phyloP scores from a whole-genome alignment of 2,888 invertebrate species.

The Drosophila hamatofila region DNA sequence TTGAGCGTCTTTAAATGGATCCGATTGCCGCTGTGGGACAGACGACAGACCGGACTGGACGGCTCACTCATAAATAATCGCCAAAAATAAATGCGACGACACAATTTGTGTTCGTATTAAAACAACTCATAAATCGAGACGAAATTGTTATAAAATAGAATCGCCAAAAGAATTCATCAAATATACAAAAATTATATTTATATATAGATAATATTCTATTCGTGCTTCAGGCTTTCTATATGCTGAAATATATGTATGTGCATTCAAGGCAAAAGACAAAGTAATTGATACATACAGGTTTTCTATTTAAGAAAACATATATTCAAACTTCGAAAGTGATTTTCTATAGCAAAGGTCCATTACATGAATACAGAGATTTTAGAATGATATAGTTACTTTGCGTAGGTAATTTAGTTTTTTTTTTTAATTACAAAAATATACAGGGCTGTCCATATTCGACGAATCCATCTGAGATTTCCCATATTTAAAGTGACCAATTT shows the following conservation, averaged over 20 bases:
- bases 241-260: not conserved
- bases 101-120: conserved; percentile 72
- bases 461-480: too few relatives aligned
- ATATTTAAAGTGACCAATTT: too few relatives aligned
- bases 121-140: conserved; percentile 72
- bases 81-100: conserved; percentile 74
- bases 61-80: conserved; percentile 69
- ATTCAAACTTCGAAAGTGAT: too few relatives aligned
- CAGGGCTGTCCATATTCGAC: too few relatives aligned
- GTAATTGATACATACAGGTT: too few relatives aligned
- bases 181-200: not conserved
- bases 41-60: conserved; percentile 20
- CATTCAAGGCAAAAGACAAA: too few relatives aligned
- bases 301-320: too few relatives aligned
- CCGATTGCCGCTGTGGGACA: conserved; percentile 69
- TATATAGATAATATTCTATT: not conserved
- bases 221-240: not conserved
- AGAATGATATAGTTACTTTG: too few relatives aligned
- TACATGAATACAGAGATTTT: too few relatives aligned
- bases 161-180: conserved; percentile 68
- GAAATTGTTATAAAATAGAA: conserved; percentile 51
- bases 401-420: too few relatives aligned
- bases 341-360: too few relatives aligned
- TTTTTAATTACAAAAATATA: too few relatives aligned
- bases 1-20: conserved; percentile 69